Percentiles rank a stretch among this genome's conserved stretches.
Conservation (phyloP, 2,797 vertebrate species). For the Australoheros facetus region DNA sequence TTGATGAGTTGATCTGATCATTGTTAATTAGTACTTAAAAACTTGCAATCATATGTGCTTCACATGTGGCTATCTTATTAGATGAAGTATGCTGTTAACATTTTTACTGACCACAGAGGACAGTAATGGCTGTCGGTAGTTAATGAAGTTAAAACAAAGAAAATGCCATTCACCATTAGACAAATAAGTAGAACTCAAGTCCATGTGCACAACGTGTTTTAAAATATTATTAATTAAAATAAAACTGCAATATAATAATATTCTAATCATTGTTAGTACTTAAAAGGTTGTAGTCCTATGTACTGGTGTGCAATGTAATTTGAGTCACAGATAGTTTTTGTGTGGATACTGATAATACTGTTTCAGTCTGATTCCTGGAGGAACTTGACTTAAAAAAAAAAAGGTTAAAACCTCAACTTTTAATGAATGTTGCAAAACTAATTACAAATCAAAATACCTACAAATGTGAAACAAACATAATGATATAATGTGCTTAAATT, state of each 20-base stretch:
- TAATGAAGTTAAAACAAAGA: background rate
- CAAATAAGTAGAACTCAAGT: background rate
- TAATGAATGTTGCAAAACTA: background rate
- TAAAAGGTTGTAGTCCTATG: background rate
- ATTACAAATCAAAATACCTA: background rate
- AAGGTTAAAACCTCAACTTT: no score
- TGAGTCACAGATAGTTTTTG: background rate
- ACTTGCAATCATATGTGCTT: no score
- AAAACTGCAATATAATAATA: no score
- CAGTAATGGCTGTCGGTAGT: no score
- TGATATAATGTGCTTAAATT: background rate
- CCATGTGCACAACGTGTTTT: background rate
- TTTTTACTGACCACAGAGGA: no score
- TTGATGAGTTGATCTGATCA: background rate
- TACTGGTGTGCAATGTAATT: constrained; percentile 4
- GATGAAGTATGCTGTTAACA: no score
- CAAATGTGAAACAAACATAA: background rate
- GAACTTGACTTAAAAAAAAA: background rate
- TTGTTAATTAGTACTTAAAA: no score
- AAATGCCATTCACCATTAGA: background rate
- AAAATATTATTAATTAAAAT: background rate
- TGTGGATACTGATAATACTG: background rate
- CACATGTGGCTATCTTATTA: no score
- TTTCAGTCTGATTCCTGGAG: background rate
- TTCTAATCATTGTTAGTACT: background rate